These are phyloP conservation scores for Macroramphosus scolopax DNA, from an alignment of 2,797 vertebrate genomes.

Conservation along the genomic window DNA sequence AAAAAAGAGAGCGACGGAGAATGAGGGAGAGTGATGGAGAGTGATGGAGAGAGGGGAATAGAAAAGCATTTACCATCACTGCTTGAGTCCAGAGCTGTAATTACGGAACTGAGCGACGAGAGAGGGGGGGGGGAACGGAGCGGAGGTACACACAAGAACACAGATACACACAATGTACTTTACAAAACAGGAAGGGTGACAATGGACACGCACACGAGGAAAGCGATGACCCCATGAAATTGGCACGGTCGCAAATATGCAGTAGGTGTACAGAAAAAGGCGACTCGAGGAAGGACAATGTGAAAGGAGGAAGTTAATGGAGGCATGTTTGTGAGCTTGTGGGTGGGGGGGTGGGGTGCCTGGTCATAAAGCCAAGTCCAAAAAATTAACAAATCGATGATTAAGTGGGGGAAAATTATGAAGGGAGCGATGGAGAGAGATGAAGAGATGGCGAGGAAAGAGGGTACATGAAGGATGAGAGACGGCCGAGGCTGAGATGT, in stretches of 20 bases:
- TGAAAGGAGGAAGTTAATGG: slow-evolving; percentile 20
- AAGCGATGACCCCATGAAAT: slow-evolving; percentile 52
- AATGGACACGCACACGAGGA: slow-evolving; percentile 41
- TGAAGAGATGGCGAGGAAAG: no score
- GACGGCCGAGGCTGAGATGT: no score
- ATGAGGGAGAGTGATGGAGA: slow-evolving; percentile 68
- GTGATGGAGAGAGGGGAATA: slow-evolving; percentile 72
- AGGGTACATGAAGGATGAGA: no score
- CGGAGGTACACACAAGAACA: slow-evolving; percentile 39
- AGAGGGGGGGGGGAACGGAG: slow-evolving; percentile 49
- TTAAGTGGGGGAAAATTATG: no score
- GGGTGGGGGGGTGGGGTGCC: no score
- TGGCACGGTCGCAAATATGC: slow-evolving; percentile 38
- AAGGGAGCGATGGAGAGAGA: no score
- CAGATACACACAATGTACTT: slow-evolving; percentile 51
- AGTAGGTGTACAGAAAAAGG: no score
- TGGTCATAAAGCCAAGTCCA: no score
- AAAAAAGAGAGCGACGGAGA: slow-evolving; percentile 62
- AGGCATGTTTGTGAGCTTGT: no score
- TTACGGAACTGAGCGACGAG: slow-evolving; percentile 73
- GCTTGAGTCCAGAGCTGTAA: slow-evolving; percentile 84
- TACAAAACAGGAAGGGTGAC: slow-evolving; percentile 51
- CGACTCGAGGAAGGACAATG: slow-evolving; percentile 20
- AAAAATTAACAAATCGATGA: no score
- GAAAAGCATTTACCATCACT: slow-evolving; percentile 82